phyloP scores from a whole-genome alignment of 1,140 invertebrate species.

The Araneus ventricosus region DNA sequence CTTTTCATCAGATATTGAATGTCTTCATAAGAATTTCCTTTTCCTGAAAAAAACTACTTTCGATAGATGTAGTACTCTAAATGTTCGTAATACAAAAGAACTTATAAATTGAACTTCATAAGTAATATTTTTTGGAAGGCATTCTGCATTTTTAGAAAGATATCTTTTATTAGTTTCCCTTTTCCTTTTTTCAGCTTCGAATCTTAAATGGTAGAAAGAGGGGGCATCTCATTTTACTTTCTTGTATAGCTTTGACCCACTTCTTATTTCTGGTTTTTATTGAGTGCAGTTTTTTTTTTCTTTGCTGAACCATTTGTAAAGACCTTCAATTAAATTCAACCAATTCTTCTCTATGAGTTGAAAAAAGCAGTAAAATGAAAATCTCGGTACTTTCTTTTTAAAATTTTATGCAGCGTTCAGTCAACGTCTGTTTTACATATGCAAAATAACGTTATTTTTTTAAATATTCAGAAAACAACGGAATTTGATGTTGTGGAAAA shows the following conservation, averaged over 20 bases:
- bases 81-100: conserved; percentile 23
- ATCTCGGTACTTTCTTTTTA: neutral
- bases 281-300: neutral
- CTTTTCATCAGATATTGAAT: conserved; percentile 16
- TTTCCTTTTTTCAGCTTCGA: neutral
- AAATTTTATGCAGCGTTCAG: neutral
- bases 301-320: neutral
- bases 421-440: conserved; percentile 5
- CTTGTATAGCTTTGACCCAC: neutral
- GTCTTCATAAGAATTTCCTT: neutral
- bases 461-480: neutral
- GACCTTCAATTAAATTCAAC: conserved; percentile 24
- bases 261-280: neutral
- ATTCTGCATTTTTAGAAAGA: neutral
- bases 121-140: conserved; percentile 14
- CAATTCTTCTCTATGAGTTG: neutral
- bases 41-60: conserved; percentile 23
- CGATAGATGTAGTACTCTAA: neutral
- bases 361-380: conserved; percentile 18
- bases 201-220: neutral
- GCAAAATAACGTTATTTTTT: neutral
- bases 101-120: conserved; percentile 29
- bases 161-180: conserved; percentile 2
- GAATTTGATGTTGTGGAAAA: neutral
- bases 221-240: neutral